Conservation (phyloP, 2,797 vertebrate species). For the Anabas testudineus region DNA sequence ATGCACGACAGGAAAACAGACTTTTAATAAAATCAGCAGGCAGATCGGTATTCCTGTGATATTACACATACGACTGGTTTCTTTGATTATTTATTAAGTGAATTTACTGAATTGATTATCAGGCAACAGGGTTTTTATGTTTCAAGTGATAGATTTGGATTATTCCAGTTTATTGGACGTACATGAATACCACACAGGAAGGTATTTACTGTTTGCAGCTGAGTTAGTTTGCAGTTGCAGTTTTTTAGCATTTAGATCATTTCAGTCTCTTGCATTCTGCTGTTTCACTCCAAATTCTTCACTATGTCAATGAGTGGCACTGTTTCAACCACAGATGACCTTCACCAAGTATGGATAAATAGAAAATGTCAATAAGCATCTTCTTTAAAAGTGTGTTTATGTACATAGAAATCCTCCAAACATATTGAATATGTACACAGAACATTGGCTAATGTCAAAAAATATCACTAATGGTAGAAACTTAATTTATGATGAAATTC, state of each 20-base stretch:
- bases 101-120: background rate
- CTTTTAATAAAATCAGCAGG: no score
- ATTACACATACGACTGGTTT: background rate
- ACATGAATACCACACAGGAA: no score
- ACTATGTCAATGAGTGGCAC: background rate
- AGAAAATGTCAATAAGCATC: accelerated
- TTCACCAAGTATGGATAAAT: background rate
- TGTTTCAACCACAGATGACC: background rate
- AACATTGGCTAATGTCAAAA: background rate
- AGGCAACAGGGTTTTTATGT: background rate
- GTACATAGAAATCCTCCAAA: background rate
- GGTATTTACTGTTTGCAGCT: no score
- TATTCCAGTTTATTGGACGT: no score
- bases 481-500: background rate
- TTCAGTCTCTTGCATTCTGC: background rate
- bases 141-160: background rate
- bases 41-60: background rate
- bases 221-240: background rate
- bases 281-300: background rate
- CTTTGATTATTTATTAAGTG: conserved; percentile 3
- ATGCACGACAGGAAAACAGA: no score
- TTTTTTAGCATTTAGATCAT: background rate
- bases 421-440: background rate
- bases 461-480: background rate
- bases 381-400: background rate